A percentile compares a stretch with the other conserved stretches of the same genome.
phyloP scores from a whole-genome alignment of 1,140 invertebrate species.

The Ridgeia piscesae region DNA sequence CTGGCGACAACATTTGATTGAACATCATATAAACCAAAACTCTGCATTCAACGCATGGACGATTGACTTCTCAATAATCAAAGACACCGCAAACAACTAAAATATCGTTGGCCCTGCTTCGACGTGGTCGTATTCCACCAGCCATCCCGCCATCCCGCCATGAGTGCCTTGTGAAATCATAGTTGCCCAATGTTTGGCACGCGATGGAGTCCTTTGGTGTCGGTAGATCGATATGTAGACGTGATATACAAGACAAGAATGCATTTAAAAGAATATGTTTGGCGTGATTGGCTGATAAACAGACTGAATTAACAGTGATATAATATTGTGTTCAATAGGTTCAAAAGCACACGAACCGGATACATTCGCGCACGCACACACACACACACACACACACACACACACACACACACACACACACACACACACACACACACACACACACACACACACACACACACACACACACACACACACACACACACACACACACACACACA shows the following conservation, averaged over 20 bases:
- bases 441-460: neutral
- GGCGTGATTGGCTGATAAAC: neutral
- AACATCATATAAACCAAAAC: neutral
- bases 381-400: no score
- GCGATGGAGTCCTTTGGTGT: neutral
- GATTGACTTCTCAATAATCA: neutral
- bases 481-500: slow-evolving; percentile 5
- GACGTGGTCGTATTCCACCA: neutral
- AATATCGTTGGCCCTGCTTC: neutral
- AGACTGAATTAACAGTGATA: neutral
- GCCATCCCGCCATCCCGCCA: no score
- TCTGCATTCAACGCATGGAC: neutral
- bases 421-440: no score
- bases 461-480: neutral
- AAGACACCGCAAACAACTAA: neutral
- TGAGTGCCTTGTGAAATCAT: neutral
- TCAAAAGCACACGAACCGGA: no score
- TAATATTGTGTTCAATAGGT: neutral
- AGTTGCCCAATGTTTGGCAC: neutral
- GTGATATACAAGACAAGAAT: neutral
- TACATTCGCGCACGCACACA: no score
- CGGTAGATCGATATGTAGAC: neutral
- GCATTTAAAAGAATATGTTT: neutral
- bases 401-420: neutral
- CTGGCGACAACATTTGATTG: neutral